Conservation (phyloP, 2,797 vertebrate species). For the Eulemur albifrons region DNA sequence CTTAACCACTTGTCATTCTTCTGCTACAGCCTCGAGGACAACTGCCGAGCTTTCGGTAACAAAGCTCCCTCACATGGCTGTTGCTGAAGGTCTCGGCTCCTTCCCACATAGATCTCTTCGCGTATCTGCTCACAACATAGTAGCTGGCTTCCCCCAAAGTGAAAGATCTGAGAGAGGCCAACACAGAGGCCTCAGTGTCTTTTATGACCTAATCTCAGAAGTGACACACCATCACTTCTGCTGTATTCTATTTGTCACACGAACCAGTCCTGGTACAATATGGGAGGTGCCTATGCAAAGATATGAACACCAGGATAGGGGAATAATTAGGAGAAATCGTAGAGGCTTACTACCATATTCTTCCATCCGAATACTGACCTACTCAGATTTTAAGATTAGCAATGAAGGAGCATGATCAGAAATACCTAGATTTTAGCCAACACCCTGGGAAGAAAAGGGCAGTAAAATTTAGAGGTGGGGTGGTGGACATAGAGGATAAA, state of each 20-base stretch:
- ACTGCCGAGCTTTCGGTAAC: too few relatives aligned
- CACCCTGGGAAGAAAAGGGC: not conserved
- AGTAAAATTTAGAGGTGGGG: not conserved
- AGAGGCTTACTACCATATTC: not conserved
- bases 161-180: not conserved
- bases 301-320: rapidly evolving
- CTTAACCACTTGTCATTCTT: too few relatives aligned
- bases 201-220: not conserved
- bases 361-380: not conserved
- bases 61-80: not conserved
- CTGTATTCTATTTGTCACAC: not conserved
- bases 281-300: not conserved
- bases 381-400: not conserved
- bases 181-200: not conserved
- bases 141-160: not conserved
- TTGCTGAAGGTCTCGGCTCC: not conserved
- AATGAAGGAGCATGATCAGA: not conserved
- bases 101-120: rapidly evolving
- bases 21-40: too few relatives aligned
- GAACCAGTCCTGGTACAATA: not conserved
- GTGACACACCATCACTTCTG: not conserved
- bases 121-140: not conserved
- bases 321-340: rapidly evolving
- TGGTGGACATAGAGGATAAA: not conserved
- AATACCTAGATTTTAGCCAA: not conserved